Evolutionary conservation across 53 echinoderm and acorn worm genomes (phyloP).

Genomic region (Paracentrotus lividus): DNA sequence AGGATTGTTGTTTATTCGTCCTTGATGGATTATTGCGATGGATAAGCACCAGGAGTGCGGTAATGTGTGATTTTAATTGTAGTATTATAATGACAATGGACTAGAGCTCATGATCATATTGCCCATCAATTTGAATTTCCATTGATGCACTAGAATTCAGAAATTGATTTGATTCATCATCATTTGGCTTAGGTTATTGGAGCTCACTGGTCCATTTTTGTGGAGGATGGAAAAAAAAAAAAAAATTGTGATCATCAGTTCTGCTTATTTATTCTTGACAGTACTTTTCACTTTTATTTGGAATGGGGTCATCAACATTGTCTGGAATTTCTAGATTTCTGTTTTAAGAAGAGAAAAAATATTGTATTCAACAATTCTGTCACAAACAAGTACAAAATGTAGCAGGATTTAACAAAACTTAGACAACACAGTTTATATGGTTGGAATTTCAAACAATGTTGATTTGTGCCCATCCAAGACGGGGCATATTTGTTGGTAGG

Average conservation of each 20-base stretch:
- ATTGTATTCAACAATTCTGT: background rate
- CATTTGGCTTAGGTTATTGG: too few species aligned
- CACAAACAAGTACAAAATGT: too few species aligned
- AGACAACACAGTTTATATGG: background rate
- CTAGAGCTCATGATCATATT: background rate
- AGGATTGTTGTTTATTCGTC: background rate
- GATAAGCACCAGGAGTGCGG: background rate
- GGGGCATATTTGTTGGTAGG: background rate
- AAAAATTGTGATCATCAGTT: background rate
- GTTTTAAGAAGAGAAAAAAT: background rate
- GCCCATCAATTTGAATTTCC: background rate
- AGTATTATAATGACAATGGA: background rate
- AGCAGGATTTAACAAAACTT: background rate
- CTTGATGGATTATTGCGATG: background rate
- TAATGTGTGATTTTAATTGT: background rate
- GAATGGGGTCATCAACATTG: background rate
- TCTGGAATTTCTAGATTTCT: background rate
- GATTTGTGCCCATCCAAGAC: background rate
- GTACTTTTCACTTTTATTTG: background rate
- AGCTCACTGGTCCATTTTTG: too few species aligned
- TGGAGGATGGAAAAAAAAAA: background rate
- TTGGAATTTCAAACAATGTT: conserved; percentile 7
- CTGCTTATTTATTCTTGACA: conserved; percentile 3
- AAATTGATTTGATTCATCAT: too few species aligned
- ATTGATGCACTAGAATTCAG: background rate